These are phyloP conservation scores for Coptodon bakossiorum DNA, from an alignment of 2,113 vertebrate species.

Conservation along the genomic window DNA sequence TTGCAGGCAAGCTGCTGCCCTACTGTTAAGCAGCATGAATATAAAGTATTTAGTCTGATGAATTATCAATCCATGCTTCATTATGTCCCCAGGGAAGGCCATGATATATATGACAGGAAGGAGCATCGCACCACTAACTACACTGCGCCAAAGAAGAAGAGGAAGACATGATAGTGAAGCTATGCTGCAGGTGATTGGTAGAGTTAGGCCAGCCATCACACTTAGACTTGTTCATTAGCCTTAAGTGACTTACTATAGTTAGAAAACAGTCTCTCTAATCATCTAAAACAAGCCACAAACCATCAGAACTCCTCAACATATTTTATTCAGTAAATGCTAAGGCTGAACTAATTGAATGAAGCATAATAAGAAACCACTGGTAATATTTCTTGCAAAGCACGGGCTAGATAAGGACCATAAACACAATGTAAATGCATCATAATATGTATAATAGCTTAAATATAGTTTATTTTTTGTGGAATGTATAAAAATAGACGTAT, in stretches of 20 bases:
- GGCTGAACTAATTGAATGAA: background rate
- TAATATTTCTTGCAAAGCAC: background rate
- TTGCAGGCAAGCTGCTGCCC: slow-evolving; percentile 25
- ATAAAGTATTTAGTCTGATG: slow-evolving; percentile 65
- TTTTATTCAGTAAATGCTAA: background rate
- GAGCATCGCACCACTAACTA: slow-evolving; percentile 83
- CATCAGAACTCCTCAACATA: background rate
- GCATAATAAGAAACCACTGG: background rate
- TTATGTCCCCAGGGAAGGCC: slow-evolving; percentile 82
- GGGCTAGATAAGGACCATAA: background rate
- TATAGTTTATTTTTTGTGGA: background rate
- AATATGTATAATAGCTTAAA: background rate
- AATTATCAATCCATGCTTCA: slow-evolving; percentile 52
- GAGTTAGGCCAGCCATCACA: background rate
- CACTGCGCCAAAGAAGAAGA: slow-evolving; percentile 66
- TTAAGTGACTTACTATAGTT: slow-evolving; percentile 13
- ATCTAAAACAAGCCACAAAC: background rate
- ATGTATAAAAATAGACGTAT: background rate
- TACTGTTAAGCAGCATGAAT: slow-evolving; percentile 52
- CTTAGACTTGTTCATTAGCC: slow-evolving; percentile 12
- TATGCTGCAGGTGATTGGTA: background rate
- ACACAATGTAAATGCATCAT: background rate
- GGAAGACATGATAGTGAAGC: slow-evolving; percentile 49
- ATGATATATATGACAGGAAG: slow-evolving; percentile 86
- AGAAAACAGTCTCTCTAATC: background rate